A percentile compares a stretch with the other conserved stretches of the same genome.
Evolutionary conservation across 2,113 vertebrate species (phyloP).

Genomic region (Ophthalmolycus amberensis): DNA sequence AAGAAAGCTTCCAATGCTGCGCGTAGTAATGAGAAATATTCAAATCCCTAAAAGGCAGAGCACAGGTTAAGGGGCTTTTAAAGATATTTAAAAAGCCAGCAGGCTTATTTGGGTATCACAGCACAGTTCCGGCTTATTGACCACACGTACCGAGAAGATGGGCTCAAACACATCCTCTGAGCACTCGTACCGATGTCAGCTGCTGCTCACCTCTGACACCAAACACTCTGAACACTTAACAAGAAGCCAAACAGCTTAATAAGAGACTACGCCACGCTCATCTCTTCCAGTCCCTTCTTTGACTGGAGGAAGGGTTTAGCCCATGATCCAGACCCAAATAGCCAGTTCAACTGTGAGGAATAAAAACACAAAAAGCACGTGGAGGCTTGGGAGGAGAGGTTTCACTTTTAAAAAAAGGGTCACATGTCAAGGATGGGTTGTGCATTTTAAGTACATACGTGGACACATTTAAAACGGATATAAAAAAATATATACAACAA

Average conservation of each 20-base stretch:
- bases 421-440: neutral
- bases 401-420: neutral
- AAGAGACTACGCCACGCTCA: constrained; percentile 61
- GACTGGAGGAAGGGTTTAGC: constrained; percentile 71
- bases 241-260: constrained; percentile 36
- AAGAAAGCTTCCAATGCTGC: neutral
- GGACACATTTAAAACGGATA: neutral
- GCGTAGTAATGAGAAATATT: neutral
- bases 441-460: constrained; percentile 4
- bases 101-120: constrained; percentile 16
- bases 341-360: constrained; percentile 31
- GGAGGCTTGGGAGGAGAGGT: constrained; percentile 4
- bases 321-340: constrained; percentile 79
- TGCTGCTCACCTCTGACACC: constrained; percentile 30
- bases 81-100: constrained; percentile 4
- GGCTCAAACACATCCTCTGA: constrained; percentile 18
- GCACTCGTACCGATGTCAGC: constrained; percentile 15
- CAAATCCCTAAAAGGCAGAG: neutral
- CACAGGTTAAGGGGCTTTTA: neutral
- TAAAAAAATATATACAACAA: neutral
- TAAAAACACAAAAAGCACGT: constrained; percentile 15
- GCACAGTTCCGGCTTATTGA: constrained; percentile 2
- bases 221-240: constrained; percentile 27
- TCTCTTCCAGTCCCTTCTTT: constrained; percentile 73
- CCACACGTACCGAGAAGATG: neutral